Percentiles rank a stretch among this genome's conserved stretches.
Evolutionary conservation across 2,888 invertebrate species (phyloP).

Genomic region (Prenolepis imparis): DNA sequence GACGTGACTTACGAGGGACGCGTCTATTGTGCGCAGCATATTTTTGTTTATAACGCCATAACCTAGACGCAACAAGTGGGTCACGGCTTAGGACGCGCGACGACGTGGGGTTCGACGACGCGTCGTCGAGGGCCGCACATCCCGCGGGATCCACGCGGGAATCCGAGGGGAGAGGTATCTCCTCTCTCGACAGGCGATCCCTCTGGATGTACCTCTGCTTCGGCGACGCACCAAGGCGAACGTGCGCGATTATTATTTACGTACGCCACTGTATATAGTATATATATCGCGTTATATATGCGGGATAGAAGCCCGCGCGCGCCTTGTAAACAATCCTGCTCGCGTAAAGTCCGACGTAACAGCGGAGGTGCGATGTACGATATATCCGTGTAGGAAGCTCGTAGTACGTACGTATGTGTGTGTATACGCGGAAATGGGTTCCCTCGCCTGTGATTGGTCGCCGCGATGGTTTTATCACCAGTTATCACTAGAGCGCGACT

Average conservation of each 20-base stretch:
- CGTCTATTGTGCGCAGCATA: slow-evolving; percentile 79
- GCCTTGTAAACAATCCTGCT: slow-evolving; percentile 85
- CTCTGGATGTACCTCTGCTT: too few species aligned
- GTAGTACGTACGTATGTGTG: background rate
- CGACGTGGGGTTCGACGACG: slow-evolving; percentile 14
- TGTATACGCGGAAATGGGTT: slow-evolving; percentile 76
- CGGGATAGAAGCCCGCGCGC: too few species aligned
- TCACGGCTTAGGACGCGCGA: slow-evolving; percentile 70
- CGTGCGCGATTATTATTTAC: slow-evolving; percentile 50
- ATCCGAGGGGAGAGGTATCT: background rate
- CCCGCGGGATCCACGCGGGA: background rate
- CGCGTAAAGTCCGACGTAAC: slow-evolving; percentile 79
- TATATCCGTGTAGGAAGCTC: slow-evolving; percentile 79
- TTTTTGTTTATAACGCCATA: slow-evolving; percentile 85
- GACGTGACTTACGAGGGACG: slow-evolving; percentile 30
- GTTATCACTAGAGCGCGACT: slow-evolving; percentile 55
- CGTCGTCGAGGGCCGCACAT: slow-evolving; percentile 39
- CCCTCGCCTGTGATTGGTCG: slow-evolving; percentile 63
- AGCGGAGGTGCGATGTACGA: too few species aligned
- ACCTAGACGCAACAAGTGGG: slow-evolving; percentile 85
- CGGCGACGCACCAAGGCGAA: too few species aligned
- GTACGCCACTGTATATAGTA: background rate
- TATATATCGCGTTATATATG: too few species aligned
- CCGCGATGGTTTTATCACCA: slow-evolving; percentile 20
- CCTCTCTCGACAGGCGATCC: too few species aligned